phyloP scores from a whole-genome alignment of 2,797 vertebrate genomes.

The Myotis daubentonii region DNA sequence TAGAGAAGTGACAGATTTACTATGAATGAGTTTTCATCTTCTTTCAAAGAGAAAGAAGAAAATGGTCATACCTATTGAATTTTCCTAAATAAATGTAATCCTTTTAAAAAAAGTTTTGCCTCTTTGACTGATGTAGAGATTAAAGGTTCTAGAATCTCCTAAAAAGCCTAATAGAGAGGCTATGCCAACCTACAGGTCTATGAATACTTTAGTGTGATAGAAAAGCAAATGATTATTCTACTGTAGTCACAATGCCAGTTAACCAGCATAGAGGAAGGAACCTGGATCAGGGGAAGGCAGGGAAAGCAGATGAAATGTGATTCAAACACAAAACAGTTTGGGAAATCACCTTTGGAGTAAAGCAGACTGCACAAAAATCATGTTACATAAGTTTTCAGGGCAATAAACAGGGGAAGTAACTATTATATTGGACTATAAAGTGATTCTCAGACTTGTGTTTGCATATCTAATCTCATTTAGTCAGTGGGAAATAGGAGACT shows the following conservation, averaged over 20 bases:
- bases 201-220: background rate
- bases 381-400: background rate
- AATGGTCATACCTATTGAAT: background rate
- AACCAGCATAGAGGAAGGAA: background rate
- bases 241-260: background rate
- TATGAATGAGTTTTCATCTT: constrained; percentile 1
- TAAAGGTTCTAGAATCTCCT: background rate
- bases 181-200: background rate
- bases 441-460: background rate
- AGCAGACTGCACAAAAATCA: background rate
- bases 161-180: background rate
- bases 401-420: background rate
- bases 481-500: background rate
- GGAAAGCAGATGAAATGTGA: background rate
- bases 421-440: background rate
- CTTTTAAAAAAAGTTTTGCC: background rate
- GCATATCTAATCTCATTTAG: background rate
- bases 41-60: background rate
- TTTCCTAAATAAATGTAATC: background rate
- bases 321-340: background rate
- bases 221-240: background rate
- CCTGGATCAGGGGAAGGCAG: too few relatives aligned
- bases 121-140: background rate
- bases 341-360: background rate
- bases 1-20: background rate